Evolutionary conservation across 2,113 vertebrate genomes (phyloP), one percentile per base, ranked within the genome.

Genomic region (Pseudonaja textilis): DNA sequence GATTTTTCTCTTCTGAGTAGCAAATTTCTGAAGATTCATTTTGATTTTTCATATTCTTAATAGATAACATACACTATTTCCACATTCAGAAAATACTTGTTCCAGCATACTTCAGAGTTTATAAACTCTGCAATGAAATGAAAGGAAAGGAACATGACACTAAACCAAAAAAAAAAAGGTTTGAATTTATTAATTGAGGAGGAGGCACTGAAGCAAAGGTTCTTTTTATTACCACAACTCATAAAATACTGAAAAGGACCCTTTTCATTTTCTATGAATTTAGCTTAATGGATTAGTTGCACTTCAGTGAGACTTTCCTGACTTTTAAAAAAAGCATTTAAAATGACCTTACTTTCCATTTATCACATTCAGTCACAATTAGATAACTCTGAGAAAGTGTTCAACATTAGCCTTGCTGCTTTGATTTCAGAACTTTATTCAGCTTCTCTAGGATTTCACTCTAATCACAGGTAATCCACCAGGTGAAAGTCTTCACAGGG

Each of bases 261-360:
- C 3, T 9, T 0, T 93, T 93, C 22, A 74, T 93, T 96, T 94
- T 91, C 6, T 34, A 12, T 45, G 1, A 3, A 61, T 93, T 92
- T 93, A 91, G 92, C 95, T 93, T 93, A 95, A 91, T 91, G 90
- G 86, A 93, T 96, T 93, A 47, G 55, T 90, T 94, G 93, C 29
- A 11, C 90, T 93, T 61, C 90, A 90, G 90, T 87, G 57, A 90
- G 5, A 64, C n/a, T 90, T 91, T 94, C 57, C 90, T 91, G 92
- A 94, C 64, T 45, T 92, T 93, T 94, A 52, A 9, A 4, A 50
- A 89, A 9, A 69, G 5, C 64, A 47, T 50, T 85, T 94, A 22
- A 52, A 20, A 90, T 87, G 89, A 87, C 57, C 87, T 39, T 50
- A 89, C 87, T 39, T 85, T 45, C 55, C 88, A 59, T 85, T 85